Evolutionary conservation across 2,888 invertebrate genomes (phyloP).

Genomic region (Drosophila picticornis): DNA sequence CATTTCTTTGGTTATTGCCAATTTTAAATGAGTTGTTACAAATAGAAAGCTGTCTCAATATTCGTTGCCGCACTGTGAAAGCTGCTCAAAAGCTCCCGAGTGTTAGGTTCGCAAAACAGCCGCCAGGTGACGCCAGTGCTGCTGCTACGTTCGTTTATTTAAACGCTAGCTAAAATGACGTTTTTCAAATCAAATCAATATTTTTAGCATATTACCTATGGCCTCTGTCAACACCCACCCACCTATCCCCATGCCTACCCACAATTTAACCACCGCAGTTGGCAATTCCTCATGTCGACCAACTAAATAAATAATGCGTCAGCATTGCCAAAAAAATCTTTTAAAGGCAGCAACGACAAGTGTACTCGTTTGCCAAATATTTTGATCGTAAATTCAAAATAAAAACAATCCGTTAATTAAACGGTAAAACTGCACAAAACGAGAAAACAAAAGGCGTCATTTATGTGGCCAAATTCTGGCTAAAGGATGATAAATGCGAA

Average conservation of each 20-base stretch:
- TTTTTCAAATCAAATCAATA: slow-evolving; percentile 24
- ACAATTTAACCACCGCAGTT: neutral
- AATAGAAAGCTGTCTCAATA: slow-evolving; percentile 11
- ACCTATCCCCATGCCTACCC: neutral
- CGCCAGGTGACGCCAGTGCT: slow-evolving; percentile 43
- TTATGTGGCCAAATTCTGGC: slow-evolving; percentile 2
- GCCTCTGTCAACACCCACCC: slow-evolving; percentile 1
- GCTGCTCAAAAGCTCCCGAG: slow-evolving; percentile 46
- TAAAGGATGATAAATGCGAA: slow-evolving; percentile 12
- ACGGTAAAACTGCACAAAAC: slow-evolving; percentile 23
- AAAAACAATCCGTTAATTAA: slow-evolving; percentile 39
- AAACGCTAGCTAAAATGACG: neutral
- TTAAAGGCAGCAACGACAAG: slow-evolving; percentile 29
- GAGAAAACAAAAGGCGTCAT: slow-evolving; percentile 5
- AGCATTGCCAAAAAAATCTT: slow-evolving; percentile 43
- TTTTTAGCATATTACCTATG: slow-evolving; percentile 7
- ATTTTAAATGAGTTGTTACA: neutral
- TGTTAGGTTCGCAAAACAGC: neutral
- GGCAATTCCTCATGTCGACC: slow-evolving; percentile 8
- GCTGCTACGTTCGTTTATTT: neutral
- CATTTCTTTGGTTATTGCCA: neutral
- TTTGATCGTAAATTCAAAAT: slow-evolving; percentile 43
- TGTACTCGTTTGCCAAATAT: slow-evolving; percentile 39
- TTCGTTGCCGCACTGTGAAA: slow-evolving; percentile 58
- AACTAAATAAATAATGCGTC: slow-evolving; percentile 65